Conservation (phyloP, 2,797 vertebrate species). For the Hirundo rustica region DNA sequence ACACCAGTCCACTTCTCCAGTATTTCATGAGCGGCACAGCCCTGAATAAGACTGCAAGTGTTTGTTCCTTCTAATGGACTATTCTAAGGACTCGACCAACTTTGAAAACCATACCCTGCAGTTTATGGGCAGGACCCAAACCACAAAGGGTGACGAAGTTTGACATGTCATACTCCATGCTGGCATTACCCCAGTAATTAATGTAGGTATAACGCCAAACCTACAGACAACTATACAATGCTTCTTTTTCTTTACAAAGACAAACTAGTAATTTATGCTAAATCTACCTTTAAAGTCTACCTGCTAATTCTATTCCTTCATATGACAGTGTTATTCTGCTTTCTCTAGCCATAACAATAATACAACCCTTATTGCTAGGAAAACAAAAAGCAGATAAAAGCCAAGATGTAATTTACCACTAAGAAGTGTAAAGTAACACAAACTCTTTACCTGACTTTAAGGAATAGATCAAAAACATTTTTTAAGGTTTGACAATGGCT, state of each 20-base stretch:
- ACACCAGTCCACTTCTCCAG: neutral
- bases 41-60: neutral
- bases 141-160: neutral
- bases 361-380: neutral
- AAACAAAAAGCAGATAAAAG: neutral
- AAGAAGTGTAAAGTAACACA: neutral
- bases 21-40: neutral
- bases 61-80: neutral
- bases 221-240: neutral
- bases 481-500: neutral
- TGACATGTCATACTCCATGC: neutral
- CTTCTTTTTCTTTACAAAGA: neutral
- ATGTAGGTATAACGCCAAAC: accelerated
- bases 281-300: neutral
- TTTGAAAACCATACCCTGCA: neutral
- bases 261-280: neutral
- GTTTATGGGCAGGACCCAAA: neutral
- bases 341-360: neutral
- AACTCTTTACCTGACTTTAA: neutral
- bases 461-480: neutral
- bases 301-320: neutral
- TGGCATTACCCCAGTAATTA: neutral
- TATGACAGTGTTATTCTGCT: neutral
- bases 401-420: neutral
- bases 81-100: neutral